phyloP scores from a whole-genome alignment of 2,888 invertebrate genomes.

The Coenonympha arcania region DNA sequence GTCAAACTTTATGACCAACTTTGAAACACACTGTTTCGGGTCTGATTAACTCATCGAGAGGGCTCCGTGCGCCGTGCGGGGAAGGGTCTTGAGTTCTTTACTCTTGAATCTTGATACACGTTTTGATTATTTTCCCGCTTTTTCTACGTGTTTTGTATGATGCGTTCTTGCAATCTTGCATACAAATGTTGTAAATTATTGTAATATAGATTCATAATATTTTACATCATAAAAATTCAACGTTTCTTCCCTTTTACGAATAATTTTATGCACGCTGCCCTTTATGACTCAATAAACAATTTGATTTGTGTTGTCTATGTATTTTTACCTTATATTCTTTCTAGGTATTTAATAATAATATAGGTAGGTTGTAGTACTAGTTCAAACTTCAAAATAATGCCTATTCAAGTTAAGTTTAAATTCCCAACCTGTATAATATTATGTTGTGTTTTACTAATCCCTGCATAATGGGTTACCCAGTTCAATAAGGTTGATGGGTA shows the following conservation, averaged over 20 bases:
- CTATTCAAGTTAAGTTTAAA: no score
- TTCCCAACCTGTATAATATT: no score
- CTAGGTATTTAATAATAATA: no score
- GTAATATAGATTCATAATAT: not conserved
- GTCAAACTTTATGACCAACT: slow-evolving; percentile 27
- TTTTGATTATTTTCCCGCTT: slow-evolving; percentile 44
- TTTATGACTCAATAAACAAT: not conserved
- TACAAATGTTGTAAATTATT: not conserved
- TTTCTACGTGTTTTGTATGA: slow-evolving; percentile 6
- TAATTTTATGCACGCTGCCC: not conserved
- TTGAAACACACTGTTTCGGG: slow-evolving; percentile 44
- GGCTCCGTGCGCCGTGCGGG: no score
- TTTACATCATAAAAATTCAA: not conserved
- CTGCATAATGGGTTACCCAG: no score
- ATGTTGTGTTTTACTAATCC: no score
- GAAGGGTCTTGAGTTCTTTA: no score
- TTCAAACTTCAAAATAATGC: no score
- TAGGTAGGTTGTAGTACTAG: no score
- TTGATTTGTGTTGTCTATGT: not conserved
- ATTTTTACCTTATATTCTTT: no score
- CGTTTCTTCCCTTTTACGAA: not conserved
- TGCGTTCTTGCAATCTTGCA: not conserved
- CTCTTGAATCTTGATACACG: no score
- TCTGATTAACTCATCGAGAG: slow-evolving; percentile 67
- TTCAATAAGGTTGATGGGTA: no score